These are phyloP conservation scores for Prorops nasuta DNA, from an alignment of 1,140 invertebrate species.

Conservation along the genomic window DNA sequence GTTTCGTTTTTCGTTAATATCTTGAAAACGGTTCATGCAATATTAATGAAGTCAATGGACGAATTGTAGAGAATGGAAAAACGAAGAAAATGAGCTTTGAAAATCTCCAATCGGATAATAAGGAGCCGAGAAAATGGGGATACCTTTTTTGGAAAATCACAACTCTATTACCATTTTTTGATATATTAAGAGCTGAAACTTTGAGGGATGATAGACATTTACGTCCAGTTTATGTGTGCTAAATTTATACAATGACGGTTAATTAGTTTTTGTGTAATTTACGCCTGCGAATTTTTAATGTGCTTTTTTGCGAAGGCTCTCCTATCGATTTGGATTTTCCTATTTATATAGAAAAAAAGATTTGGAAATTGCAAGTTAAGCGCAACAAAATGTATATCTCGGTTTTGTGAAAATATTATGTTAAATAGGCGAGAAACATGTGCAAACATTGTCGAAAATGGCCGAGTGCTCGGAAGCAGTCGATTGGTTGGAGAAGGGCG, in stretches of 20 bases:
- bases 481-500: conserved; percentile 1
- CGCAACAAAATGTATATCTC: background rate
- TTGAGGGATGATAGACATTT: background rate
- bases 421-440: background rate
- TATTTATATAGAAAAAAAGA: background rate
- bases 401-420: conserved; percentile 1
- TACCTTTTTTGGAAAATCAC: background rate
- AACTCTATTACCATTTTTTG: background rate
- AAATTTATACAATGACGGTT: background rate
- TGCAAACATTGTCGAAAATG: background rate
- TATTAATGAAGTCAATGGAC: background rate
- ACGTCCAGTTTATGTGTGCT: background rate
- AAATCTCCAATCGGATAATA: background rate
- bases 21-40: background rate
- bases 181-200: background rate
- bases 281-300: background rate
- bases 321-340: background rate
- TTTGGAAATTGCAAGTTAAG: background rate
- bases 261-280: background rate
- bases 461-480: conserved; percentile 4
- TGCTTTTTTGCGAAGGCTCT: background rate
- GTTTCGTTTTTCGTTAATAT: too few species aligned
- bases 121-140: background rate
- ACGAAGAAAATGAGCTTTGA: background rate
- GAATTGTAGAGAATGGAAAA: conserved; percentile 1